Conservation (phyloP, 2,888 invertebrate species). For the Thereva unica region DNA sequence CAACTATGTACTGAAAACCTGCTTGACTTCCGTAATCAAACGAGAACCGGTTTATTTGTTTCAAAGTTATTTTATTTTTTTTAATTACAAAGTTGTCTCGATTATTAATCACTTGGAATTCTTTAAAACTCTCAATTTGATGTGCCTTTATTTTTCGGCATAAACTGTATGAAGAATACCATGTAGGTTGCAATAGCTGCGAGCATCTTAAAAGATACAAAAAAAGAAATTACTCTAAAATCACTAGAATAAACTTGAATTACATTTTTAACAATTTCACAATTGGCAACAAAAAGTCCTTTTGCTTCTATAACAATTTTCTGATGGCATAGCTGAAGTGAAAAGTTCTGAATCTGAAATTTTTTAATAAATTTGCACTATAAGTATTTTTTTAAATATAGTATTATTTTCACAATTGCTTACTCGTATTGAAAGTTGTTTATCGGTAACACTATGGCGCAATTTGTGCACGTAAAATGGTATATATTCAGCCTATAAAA, state of each 20-base stretch:
- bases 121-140: too few species aligned
- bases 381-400: too few species aligned
- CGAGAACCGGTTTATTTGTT: too few species aligned
- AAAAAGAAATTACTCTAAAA: neutral
- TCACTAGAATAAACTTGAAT: neutral
- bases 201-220: neutral
- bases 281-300: slow-evolving; percentile 15
- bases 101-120: too few species aligned
- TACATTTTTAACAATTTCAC: slow-evolving; percentile 19
- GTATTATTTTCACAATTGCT: neutral
- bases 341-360: slow-evolving; percentile 25
- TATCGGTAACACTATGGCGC: neutral
- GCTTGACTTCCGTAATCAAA: too few species aligned
- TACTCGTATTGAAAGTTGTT: slow-evolving; percentile 1
- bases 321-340: slow-evolving; percentile 25
- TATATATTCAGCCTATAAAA: slow-evolving; percentile 9
- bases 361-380: neutral
- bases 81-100: too few species aligned
- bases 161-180: slow-evolving; percentile 10
- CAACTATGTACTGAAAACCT: too few species aligned
- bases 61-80: too few species aligned
- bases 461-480: slow-evolving; percentile 13
- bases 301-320: slow-evolving; percentile 17
- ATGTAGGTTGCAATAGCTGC: slow-evolving; percentile 1
- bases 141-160: neutral